Evolutionary conservation across 2,888 invertebrate species (phyloP).

Genomic region (Deilephila porcellus): DNA sequence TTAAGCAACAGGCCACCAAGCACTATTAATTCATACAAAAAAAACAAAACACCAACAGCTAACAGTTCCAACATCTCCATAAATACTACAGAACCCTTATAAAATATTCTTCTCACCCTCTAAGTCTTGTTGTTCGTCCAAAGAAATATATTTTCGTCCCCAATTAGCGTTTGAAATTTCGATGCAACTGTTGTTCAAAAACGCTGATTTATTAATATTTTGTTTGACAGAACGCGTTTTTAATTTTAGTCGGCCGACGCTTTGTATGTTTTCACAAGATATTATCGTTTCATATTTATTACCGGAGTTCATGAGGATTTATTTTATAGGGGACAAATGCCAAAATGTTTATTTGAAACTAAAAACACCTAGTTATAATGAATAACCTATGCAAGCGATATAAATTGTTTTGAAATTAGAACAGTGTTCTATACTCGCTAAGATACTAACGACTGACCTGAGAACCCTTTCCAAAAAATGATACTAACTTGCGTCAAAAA

Average conservation of each 20-base stretch:
- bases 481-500: too few species aligned
- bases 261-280: slow-evolving; percentile 13
- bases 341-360: too few species aligned
- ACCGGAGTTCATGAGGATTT: not conserved
- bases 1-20: too few species aligned
- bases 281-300: not conserved
- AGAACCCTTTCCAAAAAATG: too few species aligned
- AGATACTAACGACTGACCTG: too few species aligned
- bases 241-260: slow-evolving; percentile 23
- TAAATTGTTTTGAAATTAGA: too few species aligned
- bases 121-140: not conserved
- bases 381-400: too few species aligned
- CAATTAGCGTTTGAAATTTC: slow-evolving; percentile 23
- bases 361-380: too few species aligned
- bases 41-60: not conserved
- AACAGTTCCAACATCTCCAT: not conserved
- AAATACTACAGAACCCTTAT: not conserved
- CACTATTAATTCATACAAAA: too few species aligned
- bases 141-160: slow-evolving; percentile 23
- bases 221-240: slow-evolving; percentile 25
- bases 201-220: slow-evolving; percentile 23
- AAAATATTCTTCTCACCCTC: not conserved
- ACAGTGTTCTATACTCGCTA: too few species aligned
- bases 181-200: slow-evolving; percentile 19
- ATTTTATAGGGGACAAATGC: too few species aligned